Percentiles rank a stretch among this genome's conserved stretches.
phyloP scores from a whole-genome alignment of 2,113 vertebrate genomes.

The Anhinga anhinga region DNA sequence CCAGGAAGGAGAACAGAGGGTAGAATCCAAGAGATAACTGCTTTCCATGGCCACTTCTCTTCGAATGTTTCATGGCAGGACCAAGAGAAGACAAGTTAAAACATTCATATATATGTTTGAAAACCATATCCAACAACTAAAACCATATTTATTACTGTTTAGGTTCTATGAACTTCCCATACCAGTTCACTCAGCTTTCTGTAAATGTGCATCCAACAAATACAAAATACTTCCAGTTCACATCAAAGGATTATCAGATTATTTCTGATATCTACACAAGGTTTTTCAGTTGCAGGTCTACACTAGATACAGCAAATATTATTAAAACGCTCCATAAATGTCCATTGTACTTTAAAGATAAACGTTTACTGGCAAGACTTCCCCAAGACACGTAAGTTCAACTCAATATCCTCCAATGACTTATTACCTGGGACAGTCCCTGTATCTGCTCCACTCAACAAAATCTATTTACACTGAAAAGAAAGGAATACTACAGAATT shows the following conservation, averaged over 20 bases:
- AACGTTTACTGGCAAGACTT: not conserved
- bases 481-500: not conserved
- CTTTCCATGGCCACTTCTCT: not conserved
- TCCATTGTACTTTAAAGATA: not conserved
- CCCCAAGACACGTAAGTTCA: fast-evolving
- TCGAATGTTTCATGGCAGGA: not conserved
- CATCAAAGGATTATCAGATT: not conserved
- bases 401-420: not conserved
- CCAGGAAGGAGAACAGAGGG: not conserved
- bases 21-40: not conserved
- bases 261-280: not conserved
- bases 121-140: not conserved
- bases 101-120: not conserved
- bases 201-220: not conserved
- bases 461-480: not conserved
- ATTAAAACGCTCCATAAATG: not conserved
- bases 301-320: not conserved
- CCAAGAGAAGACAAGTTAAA: not conserved
- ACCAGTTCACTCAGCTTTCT: not conserved
- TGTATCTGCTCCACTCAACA: not conserved
- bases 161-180: not conserved
- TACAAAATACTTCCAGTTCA: not conserved
- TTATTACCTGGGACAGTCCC: not conserved
- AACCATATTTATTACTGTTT: not conserved
- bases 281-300: not conserved